A percentile compares a stretch with the other conserved stretches of the same genome.
phyloP scores from a whole-genome alignment of 2,113 vertebrate genomes.

The Irena cyanogastra region DNA sequence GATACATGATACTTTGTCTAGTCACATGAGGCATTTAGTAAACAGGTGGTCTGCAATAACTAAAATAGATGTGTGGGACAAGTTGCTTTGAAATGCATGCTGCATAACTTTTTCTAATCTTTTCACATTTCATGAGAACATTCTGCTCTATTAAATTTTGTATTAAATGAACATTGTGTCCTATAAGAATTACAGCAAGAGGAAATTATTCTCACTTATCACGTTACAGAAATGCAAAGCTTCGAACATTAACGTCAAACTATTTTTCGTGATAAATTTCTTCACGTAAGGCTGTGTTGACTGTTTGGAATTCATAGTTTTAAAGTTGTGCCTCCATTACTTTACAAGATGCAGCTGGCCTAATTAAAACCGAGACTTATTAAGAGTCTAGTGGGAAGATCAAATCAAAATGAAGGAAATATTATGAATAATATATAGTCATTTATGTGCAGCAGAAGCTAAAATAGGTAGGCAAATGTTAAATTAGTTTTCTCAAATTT shows the following conservation, averaged over 20 bases:
- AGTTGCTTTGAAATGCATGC: not conserved
- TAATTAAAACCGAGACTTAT: conserved; percentile 34
- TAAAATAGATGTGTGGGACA: not conserved
- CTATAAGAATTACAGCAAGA: conserved; percentile 1
- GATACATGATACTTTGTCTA: not conserved
- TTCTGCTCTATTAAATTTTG: conserved; percentile 21
- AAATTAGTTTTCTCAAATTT: not conserved
- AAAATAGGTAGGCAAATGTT: not conserved
- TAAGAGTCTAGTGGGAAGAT: not conserved
- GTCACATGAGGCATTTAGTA: not conserved
- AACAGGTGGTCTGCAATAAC: not conserved
- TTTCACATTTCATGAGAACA: not conserved
- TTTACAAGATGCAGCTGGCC: conserved; percentile 5
- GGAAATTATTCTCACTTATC: conserved; percentile 40
- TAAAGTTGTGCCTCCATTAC: not conserved
- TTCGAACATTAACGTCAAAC: conserved; percentile 14
- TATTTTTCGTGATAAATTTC: conserved; percentile 5
- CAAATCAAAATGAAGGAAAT: conserved; percentile 38
- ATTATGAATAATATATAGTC: conserved; percentile 3
- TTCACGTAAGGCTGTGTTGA: not conserved
- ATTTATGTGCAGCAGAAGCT: not conserved
- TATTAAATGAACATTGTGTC: conserved; percentile 14
- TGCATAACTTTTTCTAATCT: not conserved
- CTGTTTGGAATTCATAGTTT: conserved; percentile 9
- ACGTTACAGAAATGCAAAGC: conserved; percentile 24